Evolutionary conservation across 2,113 vertebrate genomes (phyloP), one percentile per base, ranked within the genome.

Genomic region (Theropithecus gelada): DNA sequence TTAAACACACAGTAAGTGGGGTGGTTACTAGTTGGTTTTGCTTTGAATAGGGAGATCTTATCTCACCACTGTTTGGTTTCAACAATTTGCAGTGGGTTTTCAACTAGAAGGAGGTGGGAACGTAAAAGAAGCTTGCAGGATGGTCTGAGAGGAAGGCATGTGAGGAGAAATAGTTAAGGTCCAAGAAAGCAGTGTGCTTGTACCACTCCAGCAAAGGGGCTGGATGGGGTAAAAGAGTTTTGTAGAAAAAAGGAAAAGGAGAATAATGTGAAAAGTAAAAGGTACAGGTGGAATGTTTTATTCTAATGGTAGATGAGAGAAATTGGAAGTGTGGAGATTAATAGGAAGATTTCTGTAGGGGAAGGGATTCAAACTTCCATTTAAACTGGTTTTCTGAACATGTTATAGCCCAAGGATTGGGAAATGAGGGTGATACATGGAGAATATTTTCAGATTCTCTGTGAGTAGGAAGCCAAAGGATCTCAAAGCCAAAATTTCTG

Each of bases 361-460:
- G 16, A 88, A 85, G 45, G 32, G 17, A 76, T 43, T 88, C 3
- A 45, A 57, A 92, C 40, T 79, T 32, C 14, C 43, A 25, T 35
- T 75, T 73, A 72, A 84, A 43, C 13, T 76, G 64, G 9, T 64
- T 87, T 94, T 48, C 18, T 43, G 27, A 38, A 73, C 8, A 90
- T 3, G 13, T 38, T 72, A 23, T 10, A 88, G 88, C 6, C 59
- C 22, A 35, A 84, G 72, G 20, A 76, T 2, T 92, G 38, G 27
- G 50, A 90, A 79, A 95, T 55, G 27, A 83, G 17, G 50, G 66
- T 17, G 90, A 87, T 27, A 76, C 5, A 57, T 50, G 22, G 45
- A 73, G 90, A 94, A 76, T n/a, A 78, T 43, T 90, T 97, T 85
- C 81, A 84, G 38, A 52, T 90, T 17, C 61, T 95, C n/a, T 85